Evolutionary conservation across 2,113 vertebrate species (phyloP), one percentile per base, ranked within the genome.

Genomic region (Oncorhynchus mykiss): DNA sequence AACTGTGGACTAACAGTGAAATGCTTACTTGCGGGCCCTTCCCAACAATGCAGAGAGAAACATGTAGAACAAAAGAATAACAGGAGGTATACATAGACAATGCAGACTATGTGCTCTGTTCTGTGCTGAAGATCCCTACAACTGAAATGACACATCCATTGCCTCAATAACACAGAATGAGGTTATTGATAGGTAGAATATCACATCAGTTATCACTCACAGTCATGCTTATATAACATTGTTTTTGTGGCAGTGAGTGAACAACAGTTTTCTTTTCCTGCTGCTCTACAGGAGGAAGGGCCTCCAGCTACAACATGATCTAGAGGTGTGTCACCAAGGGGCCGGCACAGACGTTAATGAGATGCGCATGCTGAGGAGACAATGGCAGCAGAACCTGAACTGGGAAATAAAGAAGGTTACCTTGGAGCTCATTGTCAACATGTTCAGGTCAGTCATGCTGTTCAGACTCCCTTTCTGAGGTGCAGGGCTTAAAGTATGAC

Each of bases 341-440:
- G 84, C 91, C 83, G 87, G 89, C 88, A 90, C 89, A 0, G 94
- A 96, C 68, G 90, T 97, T n/a, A 85, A 85, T 0, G 94, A 95
- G 67, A 88, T 92, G 72, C 93, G 94, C 0, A 85, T 80, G 8
- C 91, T 85, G 18, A 87, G 91, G 24, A 92, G 94, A 70, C 81
- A 77, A 2, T 99, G 97, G 97, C 97, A 98, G 51, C 93, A 90
- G 64, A 87, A 82, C 3, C 92, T 97, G 57, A 98, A 99, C 81
- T 11, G 54, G 0, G 89, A 96, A 71, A 92, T 99, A 75, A 96
- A 97, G 89, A 93, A 93, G 74, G 89, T 85, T 3, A 72, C 90
- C 0, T 82, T 98, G 74, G 96, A 97, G 78, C 90, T 98, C 70
- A 93, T 97, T 0, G 95, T 99, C 77, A 92, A 94, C 85, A 91